Conservation (phyloP, 2,888 invertebrate species). For the Drosophila diplacantha region DNA sequence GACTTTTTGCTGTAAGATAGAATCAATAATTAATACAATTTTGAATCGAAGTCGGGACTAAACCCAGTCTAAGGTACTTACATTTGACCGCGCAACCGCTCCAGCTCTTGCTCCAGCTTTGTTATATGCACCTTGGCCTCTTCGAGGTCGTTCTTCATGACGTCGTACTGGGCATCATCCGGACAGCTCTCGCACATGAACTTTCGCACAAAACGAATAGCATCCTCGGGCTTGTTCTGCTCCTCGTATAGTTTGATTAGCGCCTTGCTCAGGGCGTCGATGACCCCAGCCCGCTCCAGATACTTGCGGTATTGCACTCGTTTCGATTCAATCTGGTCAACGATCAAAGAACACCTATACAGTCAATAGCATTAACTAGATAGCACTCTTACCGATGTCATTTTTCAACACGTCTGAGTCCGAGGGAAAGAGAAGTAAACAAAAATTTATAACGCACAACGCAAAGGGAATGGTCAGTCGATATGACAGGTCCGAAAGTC, state of each 20-base stretch:
- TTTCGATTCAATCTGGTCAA: constrained; percentile 75
- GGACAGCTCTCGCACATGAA: constrained; percentile 77
- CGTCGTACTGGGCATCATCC: constrained; percentile 75
- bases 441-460: constrained; percentile 42
- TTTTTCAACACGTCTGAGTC: constrained; percentile 36
- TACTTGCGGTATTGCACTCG: constrained; percentile 78
- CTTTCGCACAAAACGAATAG: constrained; percentile 76
- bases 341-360: not conserved
- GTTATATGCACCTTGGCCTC: constrained; percentile 71
- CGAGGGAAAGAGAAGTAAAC: constrained; percentile 25
- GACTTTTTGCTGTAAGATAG: constrained; percentile 69
- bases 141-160: constrained; percentile 74
- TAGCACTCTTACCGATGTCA: constrained; percentile 72
- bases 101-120: constrained; percentile 74
- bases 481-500: constrained; percentile 17
- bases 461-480: constrained; percentile 28
- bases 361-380: not conserved
- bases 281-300: constrained; percentile 77
- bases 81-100: constrained; percentile 75
- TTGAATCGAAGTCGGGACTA: not conserved
- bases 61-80: constrained; percentile 43
- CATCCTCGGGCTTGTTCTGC: constrained; percentile 77
- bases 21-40: not conserved
- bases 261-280: constrained; percentile 77
- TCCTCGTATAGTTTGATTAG: constrained; percentile 77